Evolutionary conservation across 2,888 invertebrate genomes (phyloP), one percentile per base, ranked within the genome.

Genomic region (Scaptomyza tumidula): DNA sequence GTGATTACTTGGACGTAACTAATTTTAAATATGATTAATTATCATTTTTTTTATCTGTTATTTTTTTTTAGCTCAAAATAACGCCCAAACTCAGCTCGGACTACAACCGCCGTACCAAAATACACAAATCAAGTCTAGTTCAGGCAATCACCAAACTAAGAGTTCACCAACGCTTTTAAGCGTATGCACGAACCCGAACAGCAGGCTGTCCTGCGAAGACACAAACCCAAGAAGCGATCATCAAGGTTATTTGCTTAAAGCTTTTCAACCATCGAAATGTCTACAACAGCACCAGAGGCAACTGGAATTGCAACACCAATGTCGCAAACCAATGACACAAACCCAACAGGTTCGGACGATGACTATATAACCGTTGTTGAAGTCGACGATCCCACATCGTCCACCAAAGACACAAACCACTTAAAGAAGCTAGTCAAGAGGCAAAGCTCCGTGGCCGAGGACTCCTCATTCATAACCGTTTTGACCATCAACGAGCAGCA

Each of bases 321-420:
- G 67, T 67, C 60, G 19, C 60, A 60, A 48, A 46, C 24, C 56
- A 68, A 49, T 53, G 69, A 52, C 65, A 65, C 63, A 50, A 56
- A 50, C 46, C 45, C 68, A 33, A 56, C 69, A 57, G 33, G 63
- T 52, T 41, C 64, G 27, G 80, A 69, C 46, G 82, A 80, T 10
- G 93, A 94, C 80, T 94, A 94, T 85, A 93, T 94, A 63, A 94
- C 94, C 37, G 94, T 95, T 52, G 93, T 95, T 60, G 93, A 94
- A 74, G 94, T 95, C 60, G 94, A 94, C 65, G 92, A 92, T 68
- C 92, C 80, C 64, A 87, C 90, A 46, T 89, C 90, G 69, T 76
- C 78, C 29, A 66, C 76, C 82, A 86, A 89, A 88, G 90, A 90
- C 80, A 80, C 80, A 75, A 90, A 90, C 88, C 89, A 76, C 48